These are phyloP conservation scores for Cepphus grylle DNA, from an alignment of 2,113 vertebrate species.

Conservation along the genomic window DNA sequence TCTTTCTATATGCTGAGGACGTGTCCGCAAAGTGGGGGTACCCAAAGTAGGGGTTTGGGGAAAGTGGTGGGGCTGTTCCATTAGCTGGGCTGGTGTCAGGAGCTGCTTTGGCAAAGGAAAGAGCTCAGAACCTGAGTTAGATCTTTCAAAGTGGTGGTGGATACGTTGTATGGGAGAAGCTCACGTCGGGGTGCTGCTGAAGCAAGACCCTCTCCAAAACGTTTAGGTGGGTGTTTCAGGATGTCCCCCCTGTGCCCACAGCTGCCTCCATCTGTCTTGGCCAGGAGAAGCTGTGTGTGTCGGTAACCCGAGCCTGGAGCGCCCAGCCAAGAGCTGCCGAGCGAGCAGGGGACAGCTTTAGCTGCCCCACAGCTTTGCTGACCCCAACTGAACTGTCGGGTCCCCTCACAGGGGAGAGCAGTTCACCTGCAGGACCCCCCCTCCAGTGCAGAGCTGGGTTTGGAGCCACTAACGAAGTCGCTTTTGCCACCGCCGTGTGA, in stretches of 20 bases:
- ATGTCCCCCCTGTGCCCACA: not conserved
- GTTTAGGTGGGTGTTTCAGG: not conserved
- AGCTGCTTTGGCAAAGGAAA: not conserved
- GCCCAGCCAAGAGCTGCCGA: not conserved
- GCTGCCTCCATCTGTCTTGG: not conserved
- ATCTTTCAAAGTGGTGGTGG: not conserved
- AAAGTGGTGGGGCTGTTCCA: not conserved
- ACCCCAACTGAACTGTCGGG: fast-evolving
- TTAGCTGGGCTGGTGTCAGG: not conserved
- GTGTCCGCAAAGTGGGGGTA: not conserved
- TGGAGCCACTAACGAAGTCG: fast-evolving
- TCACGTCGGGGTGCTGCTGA: not conserved
- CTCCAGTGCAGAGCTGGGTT: not conserved
- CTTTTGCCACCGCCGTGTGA: fast-evolving
- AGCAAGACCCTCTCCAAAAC: not conserved
- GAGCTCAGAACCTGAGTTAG: not conserved
- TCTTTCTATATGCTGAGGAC: not conserved
- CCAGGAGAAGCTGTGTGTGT: not conserved
- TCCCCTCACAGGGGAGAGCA: not conserved
- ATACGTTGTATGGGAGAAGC: not conserved
- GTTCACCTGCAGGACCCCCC: fast-evolving
- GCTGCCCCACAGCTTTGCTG: not conserved
- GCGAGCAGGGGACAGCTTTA: not conserved
- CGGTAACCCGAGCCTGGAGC: not conserved
- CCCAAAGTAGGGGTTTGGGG: fast-evolving